These are phyloP conservation scores for Mico argentatus DNA, from an alignment of 2,797 vertebrate species.

Conservation along the genomic window DNA sequence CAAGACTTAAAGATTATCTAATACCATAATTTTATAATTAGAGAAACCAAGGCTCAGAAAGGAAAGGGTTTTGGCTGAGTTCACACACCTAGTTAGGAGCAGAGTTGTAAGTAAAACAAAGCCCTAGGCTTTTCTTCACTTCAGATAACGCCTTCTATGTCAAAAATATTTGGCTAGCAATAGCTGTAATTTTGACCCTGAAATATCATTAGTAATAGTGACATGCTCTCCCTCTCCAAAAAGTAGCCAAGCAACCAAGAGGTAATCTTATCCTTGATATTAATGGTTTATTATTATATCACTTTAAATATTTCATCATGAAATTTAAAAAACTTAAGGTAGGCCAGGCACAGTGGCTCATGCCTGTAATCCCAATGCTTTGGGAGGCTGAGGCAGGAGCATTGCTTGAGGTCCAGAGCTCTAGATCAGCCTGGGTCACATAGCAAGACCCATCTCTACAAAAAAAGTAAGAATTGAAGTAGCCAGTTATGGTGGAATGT, in stretches of 20 bases:
- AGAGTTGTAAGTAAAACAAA: background rate
- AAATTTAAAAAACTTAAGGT: background rate
- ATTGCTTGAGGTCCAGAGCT: too few species aligned
- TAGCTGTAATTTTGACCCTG: background rate
- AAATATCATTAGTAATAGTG: constrained; percentile 31
- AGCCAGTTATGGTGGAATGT: too few species aligned
- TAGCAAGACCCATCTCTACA: too few species aligned
- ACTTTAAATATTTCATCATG: constrained; percentile 47
- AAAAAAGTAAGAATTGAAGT: too few species aligned
- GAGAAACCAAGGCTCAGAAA: background rate
- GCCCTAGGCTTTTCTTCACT: background rate
- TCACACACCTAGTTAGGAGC: background rate
- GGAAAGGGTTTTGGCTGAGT: background rate
- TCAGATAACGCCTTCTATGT: background rate
- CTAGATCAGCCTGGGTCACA: too few species aligned
- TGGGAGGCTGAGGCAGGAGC: too few species aligned
- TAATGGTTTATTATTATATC: background rate
- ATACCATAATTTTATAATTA: background rate
- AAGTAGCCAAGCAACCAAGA: background rate
- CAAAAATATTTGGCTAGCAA: background rate
- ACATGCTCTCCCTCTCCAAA: background rate
- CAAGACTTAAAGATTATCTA: background rate
- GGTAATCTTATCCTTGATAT: background rate
- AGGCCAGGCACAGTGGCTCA: too few species aligned
- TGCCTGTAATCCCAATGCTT: too few species aligned